Evolutionary conservation across 2,797 vertebrate species (phyloP).

Genomic region (Argyrosomus regius): DNA sequence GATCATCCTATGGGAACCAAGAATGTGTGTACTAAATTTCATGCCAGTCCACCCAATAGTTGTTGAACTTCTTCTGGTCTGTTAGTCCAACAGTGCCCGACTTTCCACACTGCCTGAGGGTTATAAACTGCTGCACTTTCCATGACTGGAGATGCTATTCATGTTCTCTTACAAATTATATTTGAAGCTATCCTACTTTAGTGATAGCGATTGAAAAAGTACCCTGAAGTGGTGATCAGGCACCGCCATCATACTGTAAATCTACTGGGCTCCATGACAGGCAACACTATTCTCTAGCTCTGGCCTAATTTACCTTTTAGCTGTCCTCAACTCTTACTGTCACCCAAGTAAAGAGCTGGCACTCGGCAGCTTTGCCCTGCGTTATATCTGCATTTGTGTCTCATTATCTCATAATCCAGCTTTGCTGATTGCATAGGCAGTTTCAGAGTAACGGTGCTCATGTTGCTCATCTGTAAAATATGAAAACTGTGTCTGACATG

Average conservation of each 20-base stretch:
- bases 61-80: neutral
- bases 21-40: neutral
- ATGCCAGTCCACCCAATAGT: neutral
- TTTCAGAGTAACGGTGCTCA: neutral
- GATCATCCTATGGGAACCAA: neutral
- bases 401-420: no score
- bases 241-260: neutral
- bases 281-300: neutral
- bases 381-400: no score
- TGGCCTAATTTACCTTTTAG: neutral
- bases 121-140: neutral
- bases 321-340: neutral
- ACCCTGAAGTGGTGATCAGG: neutral
- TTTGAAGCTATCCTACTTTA: neutral
- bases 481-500: neutral
- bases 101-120: neutral
- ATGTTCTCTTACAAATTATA: neutral
- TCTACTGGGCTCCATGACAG: neutral
- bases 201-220: neutral
- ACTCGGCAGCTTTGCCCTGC: no score
- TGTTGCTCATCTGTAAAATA: neutral
- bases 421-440: neutral
- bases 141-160: neutral
- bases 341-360: neutral
- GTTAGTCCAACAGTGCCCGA: neutral